These are phyloP conservation scores for Notocelia uddmanniana DNA, from an alignment of 2,888 invertebrate species.

Conservation along the genomic window DNA sequence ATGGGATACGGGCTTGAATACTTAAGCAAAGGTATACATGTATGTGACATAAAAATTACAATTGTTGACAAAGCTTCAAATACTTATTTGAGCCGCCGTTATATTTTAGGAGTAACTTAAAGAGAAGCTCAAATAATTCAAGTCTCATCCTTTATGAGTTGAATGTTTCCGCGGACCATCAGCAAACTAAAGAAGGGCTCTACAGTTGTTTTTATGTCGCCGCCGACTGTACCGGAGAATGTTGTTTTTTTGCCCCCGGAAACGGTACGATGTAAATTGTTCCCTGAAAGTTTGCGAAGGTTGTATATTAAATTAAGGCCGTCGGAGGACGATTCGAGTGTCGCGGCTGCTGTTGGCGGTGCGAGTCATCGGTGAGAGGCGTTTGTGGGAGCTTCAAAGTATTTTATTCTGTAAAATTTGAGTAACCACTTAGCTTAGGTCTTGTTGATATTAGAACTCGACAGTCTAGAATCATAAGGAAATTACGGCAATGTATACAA, in stretches of 20 bases:
- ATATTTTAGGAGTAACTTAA: background rate
- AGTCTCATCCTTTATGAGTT: background rate
- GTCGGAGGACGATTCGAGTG: constrained; percentile 53
- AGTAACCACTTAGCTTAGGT: too few relatives aligned
- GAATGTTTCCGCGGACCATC: constrained; percentile 3
- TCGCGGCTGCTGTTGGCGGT: constrained; percentile 45
- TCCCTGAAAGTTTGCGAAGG: constrained; percentile 58
- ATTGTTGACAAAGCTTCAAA: too few relatives aligned
- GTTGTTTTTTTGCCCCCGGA: constrained; percentile 53
- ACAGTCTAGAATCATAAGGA: too few relatives aligned
- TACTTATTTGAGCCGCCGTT: background rate
- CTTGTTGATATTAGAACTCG: too few relatives aligned
- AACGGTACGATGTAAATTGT: constrained; percentile 60
- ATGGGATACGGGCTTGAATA: too few relatives aligned
- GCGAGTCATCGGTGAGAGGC: constrained; percentile 14
- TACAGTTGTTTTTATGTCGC: constrained; percentile 43
- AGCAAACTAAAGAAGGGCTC: constrained; percentile 34
- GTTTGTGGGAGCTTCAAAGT: too few relatives aligned
- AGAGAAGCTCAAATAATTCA: background rate
- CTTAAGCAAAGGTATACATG: too few relatives aligned
- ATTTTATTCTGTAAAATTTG: too few relatives aligned
- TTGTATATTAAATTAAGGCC: constrained; percentile 63
- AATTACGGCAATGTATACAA: too few relatives aligned
- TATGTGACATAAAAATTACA: too few relatives aligned
- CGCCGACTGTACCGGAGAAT: constrained; percentile 33